Base-by-base conservation (phyloP, 2,797 vertebrate species). In the Esox masquinongy region DNA sequence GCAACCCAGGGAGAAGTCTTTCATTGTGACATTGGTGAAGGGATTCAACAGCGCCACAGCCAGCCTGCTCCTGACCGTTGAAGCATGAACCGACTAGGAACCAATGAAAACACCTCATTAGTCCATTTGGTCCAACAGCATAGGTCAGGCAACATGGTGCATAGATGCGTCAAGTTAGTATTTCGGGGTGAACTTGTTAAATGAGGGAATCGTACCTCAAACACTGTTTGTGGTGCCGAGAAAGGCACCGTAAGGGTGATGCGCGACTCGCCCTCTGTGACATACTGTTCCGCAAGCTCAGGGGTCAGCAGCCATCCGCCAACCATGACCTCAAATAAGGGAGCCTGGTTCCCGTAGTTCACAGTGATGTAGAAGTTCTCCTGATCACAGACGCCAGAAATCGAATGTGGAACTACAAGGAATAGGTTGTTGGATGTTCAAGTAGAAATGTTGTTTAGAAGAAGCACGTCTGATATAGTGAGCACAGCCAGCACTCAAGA, bases 1-100 rank as follows among this genome's bases (percentile, higher is more conserved):
- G 79, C 92, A 94, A n/a, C 86, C 47, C 61, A 93, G 0, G 0
- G 88, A 86, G 26, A 93, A 91, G 0, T 83, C 79, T n/a, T 88
- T 24, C 19, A 90, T 49, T 0, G 16, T 67, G 0, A 0, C 56
- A 14, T 78, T 76, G 1, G 73, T 86, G 61, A 88, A 68, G 0
- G 68, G 83, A 81, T 78, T 76, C 22, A 0, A 76, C 74, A 94
- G 79, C 12, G 15, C 1, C 56, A 93, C 8, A 0, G 90, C 80
- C 0, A 94, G 77, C 70, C 89, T 86, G 83, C 66, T 77, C 50
- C 75, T 87, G 73, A 93, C 75, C 6, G 73, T 73, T 0, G 81
- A 85, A 0, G 12, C 4, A 26, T 85, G 59, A 22, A 93, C 71
- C 14, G 85, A 75, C 93, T 94, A 73, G 4, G 34, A 39, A 63